Conservation (phyloP, 2,888 invertebrate species). For the Galerucella nymphaeae region DNA sequence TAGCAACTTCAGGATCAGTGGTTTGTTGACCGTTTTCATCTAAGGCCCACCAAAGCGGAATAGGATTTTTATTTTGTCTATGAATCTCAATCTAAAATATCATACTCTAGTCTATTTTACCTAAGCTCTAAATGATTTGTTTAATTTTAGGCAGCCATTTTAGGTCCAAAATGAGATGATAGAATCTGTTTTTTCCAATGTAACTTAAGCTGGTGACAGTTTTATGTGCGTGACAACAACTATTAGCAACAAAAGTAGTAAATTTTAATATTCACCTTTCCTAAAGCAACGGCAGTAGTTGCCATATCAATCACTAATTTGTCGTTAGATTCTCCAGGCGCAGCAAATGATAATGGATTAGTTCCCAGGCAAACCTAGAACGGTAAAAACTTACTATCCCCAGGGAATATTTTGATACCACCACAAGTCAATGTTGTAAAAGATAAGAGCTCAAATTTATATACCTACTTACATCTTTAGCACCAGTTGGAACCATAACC, state of each 20-base stretch:
- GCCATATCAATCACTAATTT: conserved; percentile 93
- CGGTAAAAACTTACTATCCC: too few relatives aligned
- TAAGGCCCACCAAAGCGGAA: conserved; percentile 89
- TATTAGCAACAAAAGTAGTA: too few relatives aligned
- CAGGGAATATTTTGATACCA: too few relatives aligned
- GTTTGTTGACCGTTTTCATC: conserved; percentile 69
- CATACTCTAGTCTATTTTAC: too few relatives aligned
- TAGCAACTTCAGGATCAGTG: conserved; percentile 73
- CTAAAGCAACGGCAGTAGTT: conserved; percentile 91
- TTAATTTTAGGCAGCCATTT: too few relatives aligned
- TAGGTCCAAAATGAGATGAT: too few relatives aligned
- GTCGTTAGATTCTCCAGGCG: conserved; percentile 76
- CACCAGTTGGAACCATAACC: conserved; percentile 76
- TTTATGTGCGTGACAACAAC: too few relatives aligned
- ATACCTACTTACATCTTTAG: conserved; percentile 42
- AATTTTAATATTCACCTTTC: conserved; percentile 72
- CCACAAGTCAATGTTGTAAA: too few relatives aligned
- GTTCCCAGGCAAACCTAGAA: conserved; percentile 81
- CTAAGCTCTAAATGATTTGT: too few relatives aligned
- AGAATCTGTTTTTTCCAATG: too few relatives aligned
- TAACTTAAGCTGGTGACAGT: too few relatives aligned
- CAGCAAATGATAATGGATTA: conserved; percentile 87
- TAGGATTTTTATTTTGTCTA: conserved; percentile 75
- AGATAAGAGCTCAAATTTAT: too few relatives aligned
- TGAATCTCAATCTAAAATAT: conserved; percentile 78